A percentile compares a stretch with the other conserved stretches of the same genome.
Conservation (phyloP, 2,113 vertebrate species). For the Tretioscincus oriximinensis region DNA sequence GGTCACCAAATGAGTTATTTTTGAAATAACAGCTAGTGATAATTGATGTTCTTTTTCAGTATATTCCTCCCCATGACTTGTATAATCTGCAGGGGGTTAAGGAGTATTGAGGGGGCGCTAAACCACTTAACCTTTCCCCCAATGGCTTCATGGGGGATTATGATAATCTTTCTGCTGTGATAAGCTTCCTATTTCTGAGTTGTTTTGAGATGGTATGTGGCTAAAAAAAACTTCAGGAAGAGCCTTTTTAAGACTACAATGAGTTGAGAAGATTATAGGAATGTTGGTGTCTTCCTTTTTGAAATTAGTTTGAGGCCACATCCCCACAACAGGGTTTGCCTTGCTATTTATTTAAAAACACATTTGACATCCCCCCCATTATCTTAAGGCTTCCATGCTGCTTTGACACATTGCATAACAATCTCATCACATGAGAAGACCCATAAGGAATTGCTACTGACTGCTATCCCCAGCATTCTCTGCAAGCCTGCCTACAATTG, state of each 20-base stretch:
- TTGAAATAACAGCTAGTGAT: background rate
- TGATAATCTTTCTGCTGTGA: constrained; percentile 58
- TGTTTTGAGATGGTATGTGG: constrained; percentile 47
- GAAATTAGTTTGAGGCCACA: background rate
- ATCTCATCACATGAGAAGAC: no score
- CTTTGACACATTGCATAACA: no score
- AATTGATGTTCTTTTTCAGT: background rate
- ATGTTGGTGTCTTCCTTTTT: background rate
- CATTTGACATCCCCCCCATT: no score
- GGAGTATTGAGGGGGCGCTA: constrained; percentile 36
- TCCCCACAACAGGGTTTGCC: no score
- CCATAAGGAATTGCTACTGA: no score
- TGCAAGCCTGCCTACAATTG: no score
- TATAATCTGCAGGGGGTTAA: constrained; percentile 29
- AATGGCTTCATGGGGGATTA: constrained; percentile 54
- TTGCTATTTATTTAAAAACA: no score
- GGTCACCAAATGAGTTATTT: background rate
- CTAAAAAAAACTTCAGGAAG: constrained; percentile 33
- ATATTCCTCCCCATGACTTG: constrained; percentile 11
- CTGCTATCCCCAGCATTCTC: no score
- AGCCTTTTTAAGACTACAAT: constrained; percentile 14
- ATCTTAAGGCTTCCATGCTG: no score
- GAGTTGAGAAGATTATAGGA: background rate
- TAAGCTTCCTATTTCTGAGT: constrained; percentile 50
- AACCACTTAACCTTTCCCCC: constrained; percentile 58